Evolutionary conservation across 2,797 vertebrate genomes (phyloP), one percentile per base, ranked within the genome.

Genomic region (Vireo griseus): DNA sequence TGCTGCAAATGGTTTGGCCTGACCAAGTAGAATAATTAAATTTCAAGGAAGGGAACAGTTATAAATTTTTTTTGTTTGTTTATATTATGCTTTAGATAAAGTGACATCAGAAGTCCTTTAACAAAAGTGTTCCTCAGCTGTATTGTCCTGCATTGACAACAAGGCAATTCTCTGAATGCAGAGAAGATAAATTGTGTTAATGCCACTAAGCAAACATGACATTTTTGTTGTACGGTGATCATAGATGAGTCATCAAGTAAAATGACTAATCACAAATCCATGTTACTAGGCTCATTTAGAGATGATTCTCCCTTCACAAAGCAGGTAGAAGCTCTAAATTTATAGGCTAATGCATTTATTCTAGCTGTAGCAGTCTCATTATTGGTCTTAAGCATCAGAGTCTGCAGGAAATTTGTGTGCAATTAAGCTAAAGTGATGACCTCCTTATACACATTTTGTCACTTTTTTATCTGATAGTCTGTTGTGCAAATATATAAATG

Each of bases 251-350:
- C 98, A 97, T 94, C 95, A 97, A 97, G 97, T 97, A 97, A 97
- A 97, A 97, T 95, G 97, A 98, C 98, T 98, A 98, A 98, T 98
- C 97, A 98, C 94, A 97, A 98, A 98, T 98, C 97, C 97, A 96
- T 98, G 97, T 97, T 97, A 97, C 96, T 94, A 97, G 96, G 97
- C 96, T 98, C 97, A 97, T 96, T 97, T 97, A 96, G 95, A 98
- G 95, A 97, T 96, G 80, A 97, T 97, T 97, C 94, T 95, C 97
- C 92, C 95, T 94, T 97, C 93, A 88, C 91, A 95, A 96, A 94
- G 96, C 93, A 95, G 87, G 96, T 96, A 96, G 92, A 96, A 96
- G 96, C 95, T 97, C 94, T 97, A 95, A 96, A 97, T 97, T 97
- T 96, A 97, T 97, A 97, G 94, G 95, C 95, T 98, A 97, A 98